These are phyloP conservation scores for Patella depressa DNA, from an alignment of 2,888 invertebrate genomes.

Conservation along the genomic window DNA sequence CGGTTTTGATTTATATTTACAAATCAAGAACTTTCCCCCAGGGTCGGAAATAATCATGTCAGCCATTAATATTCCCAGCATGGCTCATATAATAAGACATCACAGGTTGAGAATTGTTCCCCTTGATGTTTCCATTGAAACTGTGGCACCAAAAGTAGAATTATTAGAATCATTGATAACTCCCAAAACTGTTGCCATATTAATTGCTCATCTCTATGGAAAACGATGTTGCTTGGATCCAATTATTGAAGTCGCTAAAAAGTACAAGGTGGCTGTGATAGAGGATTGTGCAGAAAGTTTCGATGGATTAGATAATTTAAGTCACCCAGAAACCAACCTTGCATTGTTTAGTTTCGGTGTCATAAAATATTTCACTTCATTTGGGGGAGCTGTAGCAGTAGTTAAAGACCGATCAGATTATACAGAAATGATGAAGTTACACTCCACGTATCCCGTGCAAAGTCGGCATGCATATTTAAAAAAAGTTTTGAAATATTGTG, in stretches of 20 bases:
- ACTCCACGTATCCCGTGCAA: conserved; percentile 59
- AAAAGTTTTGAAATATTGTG: conserved; percentile 66
- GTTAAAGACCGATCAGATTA: conserved; percentile 55
- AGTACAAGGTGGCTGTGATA: conserved; percentile 60
- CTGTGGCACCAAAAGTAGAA: conserved; percentile 64
- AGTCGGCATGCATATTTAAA: conserved; percentile 57
- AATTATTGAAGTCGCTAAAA: conserved; percentile 58
- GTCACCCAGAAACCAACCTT: conserved; percentile 67
- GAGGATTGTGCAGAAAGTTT: conserved; percentile 71
- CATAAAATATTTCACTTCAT: conserved; percentile 69
- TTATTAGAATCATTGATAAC: conserved; percentile 63
- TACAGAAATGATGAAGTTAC: conserved; percentile 54
- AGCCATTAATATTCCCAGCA: conserved; percentile 71
- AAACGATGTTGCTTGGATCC: conserved; percentile 63
- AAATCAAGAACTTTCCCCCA: conserved; percentile 63
- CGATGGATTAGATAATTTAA: conserved; percentile 64
- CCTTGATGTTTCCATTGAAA: conserved; percentile 67
- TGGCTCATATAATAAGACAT: conserved; percentile 62
- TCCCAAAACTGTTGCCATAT: conserved; percentile 65
- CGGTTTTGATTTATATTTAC: conserved; percentile 64
- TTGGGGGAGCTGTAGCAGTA: conserved; percentile 70
- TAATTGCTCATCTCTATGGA: conserved; percentile 70
- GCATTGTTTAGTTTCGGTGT: conserved; percentile 70
- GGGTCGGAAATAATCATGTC: conserved; percentile 71
- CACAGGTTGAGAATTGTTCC: conserved; percentile 67